Evolutionary conservation across 1,140 invertebrate species (phyloP), one percentile per base, ranked within the genome.

Genomic region (Zaprionus vittiger): DNA sequence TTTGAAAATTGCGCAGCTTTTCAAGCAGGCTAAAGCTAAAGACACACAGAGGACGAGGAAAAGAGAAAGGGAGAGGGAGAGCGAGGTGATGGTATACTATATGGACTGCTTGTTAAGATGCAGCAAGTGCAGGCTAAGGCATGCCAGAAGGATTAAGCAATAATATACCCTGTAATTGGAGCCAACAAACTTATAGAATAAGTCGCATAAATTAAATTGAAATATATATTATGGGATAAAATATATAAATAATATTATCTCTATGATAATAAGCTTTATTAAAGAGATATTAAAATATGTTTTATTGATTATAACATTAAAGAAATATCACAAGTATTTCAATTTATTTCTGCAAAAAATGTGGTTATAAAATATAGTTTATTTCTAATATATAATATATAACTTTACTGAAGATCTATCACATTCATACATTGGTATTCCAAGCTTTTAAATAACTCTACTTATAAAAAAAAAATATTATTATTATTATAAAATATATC

Each of bases 1-100:
- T 56, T 56, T 28, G 52, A n/a, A 56, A 56, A 44, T 56, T 56
- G 64, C 54, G 15, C 52, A 56, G 37, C 34, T 65, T 65, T 65
- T 17, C 37, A 26, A 26, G 49, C 62, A 17, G 6, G 20, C n/a
- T 28, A 47, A 44, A 47, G 15, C 31, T 17, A 49, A 22, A 49
- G 52, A 54, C 6, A 26, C 6, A 37, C 14, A 4, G 14, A 24
- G 5, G n/a, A 12, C 4, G 11, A 14, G 26, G 22, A 55, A 6
- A 55, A 56, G n/a, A 24, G n/a, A 56, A 14, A 26, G 1, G 47
- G 11, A 12, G 5, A 11, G 14, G 11, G 14, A 24, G 6, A 15
- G 20, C 41, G 20, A 22, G 4, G 22, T 2, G 0, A 22, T 22
- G 2, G 38, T 22, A 60, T 14, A 41, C 26, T 22, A 60, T 14